Base-by-base conservation (phyloP, 2,888 invertebrate genomes). In the Acleris emargana region DNA sequence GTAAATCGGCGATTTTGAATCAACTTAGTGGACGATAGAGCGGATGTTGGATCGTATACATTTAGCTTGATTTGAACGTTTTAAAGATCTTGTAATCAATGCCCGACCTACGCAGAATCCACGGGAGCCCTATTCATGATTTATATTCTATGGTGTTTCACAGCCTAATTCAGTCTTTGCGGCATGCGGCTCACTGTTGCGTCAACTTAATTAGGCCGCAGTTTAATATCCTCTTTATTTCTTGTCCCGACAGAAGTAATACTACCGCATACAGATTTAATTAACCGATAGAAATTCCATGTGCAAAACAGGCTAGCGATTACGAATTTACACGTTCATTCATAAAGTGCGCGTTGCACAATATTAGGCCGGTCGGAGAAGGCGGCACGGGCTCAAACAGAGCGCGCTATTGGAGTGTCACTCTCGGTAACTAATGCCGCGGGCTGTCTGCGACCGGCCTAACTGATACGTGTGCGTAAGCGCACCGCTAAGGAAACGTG, bases 321-420 rank as follows among this genome's bases (percentile, higher is more conserved):
- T 64, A 64, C 64, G 64, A 42, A 60, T 55, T 61, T 76, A 78
- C 76, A 76, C 80, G 80, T 80, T 84, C 82, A 83, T 86, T 86
- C 83, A 85, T 82, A 80, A 77, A 79, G 74, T 75, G 71, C 70
- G 69, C 64, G 69, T 71, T 67, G 67, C 72, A 72, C 74, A 69
- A 72, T 71, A 68, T 71, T 71, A 71, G 73, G 78, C 72, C 68
- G 72, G 75, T 68, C 69, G 64, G 62, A 62, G 78, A 74, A 79
- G 73, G 76, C 69, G 74, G 74, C 71, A 76, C 76, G 71, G 68
- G 68, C 74, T 79, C 76, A 76, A 79, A 76, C 72, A 70, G 69
- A 58, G 68, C 59, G 70, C 57, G 69, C 84, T 79, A 89, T 89
- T 88, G 78, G 79, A 78, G 84, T 78, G 89, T 88, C 88, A 86